A percentile compares a stretch with the other conserved stretches of the same genome.
phyloP scores from a whole-genome alignment of 2,797 vertebrate genomes.

The Tapera naevia region DNA sequence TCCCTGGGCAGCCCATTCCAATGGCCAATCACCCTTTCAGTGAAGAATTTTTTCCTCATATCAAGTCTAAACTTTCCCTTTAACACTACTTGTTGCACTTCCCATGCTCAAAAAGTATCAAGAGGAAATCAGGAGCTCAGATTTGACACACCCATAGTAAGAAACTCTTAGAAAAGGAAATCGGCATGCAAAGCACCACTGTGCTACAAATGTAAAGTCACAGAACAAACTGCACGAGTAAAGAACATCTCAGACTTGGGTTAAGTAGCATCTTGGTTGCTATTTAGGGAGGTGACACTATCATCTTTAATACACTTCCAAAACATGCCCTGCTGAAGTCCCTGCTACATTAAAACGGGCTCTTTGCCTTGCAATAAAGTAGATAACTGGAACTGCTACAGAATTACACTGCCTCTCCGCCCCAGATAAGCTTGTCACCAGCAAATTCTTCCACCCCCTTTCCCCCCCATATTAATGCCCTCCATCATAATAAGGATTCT shows the following conservation, averaged over 20 bases:
- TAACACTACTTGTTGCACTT: not conserved
- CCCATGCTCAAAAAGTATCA: not conserved
- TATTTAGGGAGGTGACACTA: not conserved
- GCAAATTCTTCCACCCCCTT: not conserved
- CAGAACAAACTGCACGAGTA: not conserved
- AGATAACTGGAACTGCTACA: not conserved
- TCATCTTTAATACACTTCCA: not conserved
- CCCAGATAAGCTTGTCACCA: not conserved
- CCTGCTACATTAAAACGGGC: not conserved
- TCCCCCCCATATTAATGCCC: slow-evolving; percentile 25
- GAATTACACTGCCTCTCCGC: not conserved
- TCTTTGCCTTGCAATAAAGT: not conserved
- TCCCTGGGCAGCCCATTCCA: no score
- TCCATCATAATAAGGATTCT: slow-evolving; percentile 44
- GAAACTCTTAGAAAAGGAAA: not conserved
- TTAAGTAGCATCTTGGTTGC: not conserved
- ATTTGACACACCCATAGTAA: not conserved
- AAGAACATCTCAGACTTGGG: not conserved
- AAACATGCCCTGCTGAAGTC: not conserved
- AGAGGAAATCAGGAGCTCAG: not conserved
- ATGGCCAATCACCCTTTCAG: no score
- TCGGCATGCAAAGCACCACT: not conserved
- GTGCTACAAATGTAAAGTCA: not conserved
- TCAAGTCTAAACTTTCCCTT: no score
- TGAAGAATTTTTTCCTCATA: no score